phyloP scores from a whole-genome alignment of 1,140 invertebrate genomes.

The Himalopsyche phryganea region DNA sequence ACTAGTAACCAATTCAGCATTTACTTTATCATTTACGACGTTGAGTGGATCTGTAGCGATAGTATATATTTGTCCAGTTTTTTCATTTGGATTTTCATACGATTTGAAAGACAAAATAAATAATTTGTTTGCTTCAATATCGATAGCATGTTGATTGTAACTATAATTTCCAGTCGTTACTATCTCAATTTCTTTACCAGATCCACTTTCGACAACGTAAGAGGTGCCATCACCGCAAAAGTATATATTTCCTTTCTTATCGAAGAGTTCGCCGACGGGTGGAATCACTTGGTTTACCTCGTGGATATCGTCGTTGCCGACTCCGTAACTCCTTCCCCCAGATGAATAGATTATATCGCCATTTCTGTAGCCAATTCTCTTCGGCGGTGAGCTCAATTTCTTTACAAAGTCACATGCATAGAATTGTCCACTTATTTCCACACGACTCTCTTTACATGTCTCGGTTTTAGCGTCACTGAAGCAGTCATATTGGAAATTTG shows the following conservation, averaged over 20 bases:
- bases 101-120: constrained; percentile 4
- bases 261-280: constrained; percentile 6
- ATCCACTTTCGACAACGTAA: constrained; percentile 2
- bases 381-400: neutral
- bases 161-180: constrained; percentile 8
- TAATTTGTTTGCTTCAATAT: constrained; percentile 1
- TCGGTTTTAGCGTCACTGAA: too few species aligned
- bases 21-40: neutral
- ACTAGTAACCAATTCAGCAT: neutral
- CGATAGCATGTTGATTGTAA: constrained; percentile 2
- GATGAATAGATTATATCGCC: neutral
- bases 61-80: constrained; percentile 6
- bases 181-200: constrained; percentile 10
- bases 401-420: too few species aligned
- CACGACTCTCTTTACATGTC: too few species aligned
- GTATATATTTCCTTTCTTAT: constrained; percentile 11
- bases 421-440: too few species aligned
- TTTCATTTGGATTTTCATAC: neutral
- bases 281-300: neutral
- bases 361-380: constrained; percentile 1
- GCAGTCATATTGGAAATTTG: too few species aligned
- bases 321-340: neutral
- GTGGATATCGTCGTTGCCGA: neutral
- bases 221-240: neutral
- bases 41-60: constrained; percentile 6